Evolutionary conservation across 1,140 invertebrate species (phyloP).

Genomic region (Euglossa dilemma): DNA sequence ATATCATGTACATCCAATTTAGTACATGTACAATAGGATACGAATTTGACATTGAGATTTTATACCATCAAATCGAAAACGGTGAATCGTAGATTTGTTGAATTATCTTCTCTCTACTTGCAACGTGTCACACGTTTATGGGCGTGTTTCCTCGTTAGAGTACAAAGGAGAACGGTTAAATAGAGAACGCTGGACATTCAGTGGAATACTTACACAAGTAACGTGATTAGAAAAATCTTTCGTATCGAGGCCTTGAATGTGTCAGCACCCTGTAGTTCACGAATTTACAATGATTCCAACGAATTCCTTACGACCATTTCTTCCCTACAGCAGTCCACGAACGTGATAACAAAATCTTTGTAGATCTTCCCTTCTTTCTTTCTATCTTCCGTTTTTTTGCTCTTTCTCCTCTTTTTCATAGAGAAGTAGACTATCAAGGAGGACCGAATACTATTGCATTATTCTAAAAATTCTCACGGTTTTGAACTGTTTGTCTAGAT

Average conservation of each 20-base stretch:
- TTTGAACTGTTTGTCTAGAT: not conserved
- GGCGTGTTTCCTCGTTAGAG: not conserved
- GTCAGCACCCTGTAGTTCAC: constrained; percentile 38
- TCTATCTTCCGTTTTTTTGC: too few species aligned
- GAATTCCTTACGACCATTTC: not conserved
- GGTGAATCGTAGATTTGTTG: constrained; percentile 9
- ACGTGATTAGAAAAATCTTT: constrained; percentile 39
- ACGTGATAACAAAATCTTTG: constrained; percentile 2
- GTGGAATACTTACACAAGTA: constrained; percentile 26
- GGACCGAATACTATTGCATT: not conserved
- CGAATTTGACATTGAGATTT: constrained; percentile 37
- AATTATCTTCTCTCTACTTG: not conserved
- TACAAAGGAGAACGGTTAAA: constrained; percentile 41
- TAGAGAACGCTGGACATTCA: constrained; percentile 2
- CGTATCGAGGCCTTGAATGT: constrained; percentile 30
- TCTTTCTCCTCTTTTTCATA: not conserved
- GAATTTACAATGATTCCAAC: constrained; percentile 4
- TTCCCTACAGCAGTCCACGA: not conserved
- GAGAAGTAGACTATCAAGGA: not conserved
- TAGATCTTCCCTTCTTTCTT: not conserved
- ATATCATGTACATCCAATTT: constrained; percentile 49
- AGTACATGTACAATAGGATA: constrained; percentile 46
- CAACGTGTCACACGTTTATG: not conserved
- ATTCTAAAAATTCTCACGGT: not conserved
- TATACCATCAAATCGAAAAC: constrained; percentile 20